These are phyloP conservation scores for Torymus auratus DNA, from an alignment of 2,888 invertebrate species.

Conservation along the genomic window DNA sequence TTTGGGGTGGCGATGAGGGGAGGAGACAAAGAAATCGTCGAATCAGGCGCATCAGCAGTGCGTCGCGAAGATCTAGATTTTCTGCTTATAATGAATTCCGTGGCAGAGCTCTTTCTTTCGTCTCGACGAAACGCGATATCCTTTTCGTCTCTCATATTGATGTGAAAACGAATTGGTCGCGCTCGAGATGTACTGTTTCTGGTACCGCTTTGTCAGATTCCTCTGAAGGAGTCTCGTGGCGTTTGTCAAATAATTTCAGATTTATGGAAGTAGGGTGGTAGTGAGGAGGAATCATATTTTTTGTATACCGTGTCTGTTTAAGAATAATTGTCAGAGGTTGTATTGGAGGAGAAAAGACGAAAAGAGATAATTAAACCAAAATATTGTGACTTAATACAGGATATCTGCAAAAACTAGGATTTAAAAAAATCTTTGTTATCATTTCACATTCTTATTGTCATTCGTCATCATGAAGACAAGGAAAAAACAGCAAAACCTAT, in stretches of 20 bases:
- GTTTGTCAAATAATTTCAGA: constrained; percentile 31
- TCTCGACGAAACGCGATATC: background rate
- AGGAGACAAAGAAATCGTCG: constrained; percentile 14
- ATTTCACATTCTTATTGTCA: no score
- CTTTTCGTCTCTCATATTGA: constrained; percentile 4
- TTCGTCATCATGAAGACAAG: no score
- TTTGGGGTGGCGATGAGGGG: constrained; percentile 28
- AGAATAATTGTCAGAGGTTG: no score
- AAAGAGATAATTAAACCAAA: no score
- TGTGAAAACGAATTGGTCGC: constrained; percentile 11
- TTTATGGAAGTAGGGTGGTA: background rate
- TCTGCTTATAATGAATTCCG: constrained; percentile 34
- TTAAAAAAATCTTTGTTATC: no score
- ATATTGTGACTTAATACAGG: no score
- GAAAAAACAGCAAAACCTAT: no score
- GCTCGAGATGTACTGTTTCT: background rate
- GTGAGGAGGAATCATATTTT: background rate
- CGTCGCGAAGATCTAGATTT: constrained; percentile 24
- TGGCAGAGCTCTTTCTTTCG: background rate
- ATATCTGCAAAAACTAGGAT: no score
- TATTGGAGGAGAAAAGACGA: no score
- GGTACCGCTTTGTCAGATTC: background rate
- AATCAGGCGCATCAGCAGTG: constrained; percentile 13
- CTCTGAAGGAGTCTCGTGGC: background rate
- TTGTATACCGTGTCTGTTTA: no score